Evolutionary conservation across 2,888 invertebrate species (phyloP).

Genomic region (Hypolimnas misippus): DNA sequence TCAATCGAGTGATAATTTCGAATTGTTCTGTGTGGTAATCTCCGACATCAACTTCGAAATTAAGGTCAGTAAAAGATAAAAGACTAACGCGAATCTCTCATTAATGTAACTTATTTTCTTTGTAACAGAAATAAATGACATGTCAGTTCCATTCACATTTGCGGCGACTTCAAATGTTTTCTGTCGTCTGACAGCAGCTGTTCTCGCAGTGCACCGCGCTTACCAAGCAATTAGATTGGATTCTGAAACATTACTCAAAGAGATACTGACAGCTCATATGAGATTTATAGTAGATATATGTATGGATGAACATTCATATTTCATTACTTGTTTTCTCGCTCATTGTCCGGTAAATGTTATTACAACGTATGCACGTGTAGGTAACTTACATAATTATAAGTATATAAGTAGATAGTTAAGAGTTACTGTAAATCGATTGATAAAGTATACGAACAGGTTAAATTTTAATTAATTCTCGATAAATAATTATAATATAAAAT

Average conservation of each 20-base stretch:
- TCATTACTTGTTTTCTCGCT: neutral
- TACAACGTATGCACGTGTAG: neutral
- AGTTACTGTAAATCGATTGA: too few species aligned
- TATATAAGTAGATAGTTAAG: too few species aligned
- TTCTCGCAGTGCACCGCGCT: constrained; percentile 34
- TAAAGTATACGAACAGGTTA: neutral
- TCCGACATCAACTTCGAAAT: neutral
- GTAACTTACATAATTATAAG: too few species aligned
- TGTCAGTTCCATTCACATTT: constrained; percentile 42
- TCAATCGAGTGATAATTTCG: neutral
- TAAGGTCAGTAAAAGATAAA: neutral
- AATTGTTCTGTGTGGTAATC: neutral
- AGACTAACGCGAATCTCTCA: neutral
- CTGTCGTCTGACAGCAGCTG: constrained; percentile 41
- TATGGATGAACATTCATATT: neutral
- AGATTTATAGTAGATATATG: constrained; percentile 36
- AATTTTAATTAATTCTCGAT: too few species aligned
- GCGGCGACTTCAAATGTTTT: constrained; percentile 44
- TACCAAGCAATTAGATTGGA: constrained; percentile 44
- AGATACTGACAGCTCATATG: constrained; percentile 43
- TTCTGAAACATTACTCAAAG: constrained; percentile 46
- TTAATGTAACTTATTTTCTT: constrained; percentile 26
- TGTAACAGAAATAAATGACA: constrained; percentile 37
- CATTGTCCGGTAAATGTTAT: neutral
- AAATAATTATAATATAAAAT: too few species aligned